phyloP scores from a whole-genome alignment of 2,888 invertebrate species.

The Chrysotoxum bicinctum region DNA sequence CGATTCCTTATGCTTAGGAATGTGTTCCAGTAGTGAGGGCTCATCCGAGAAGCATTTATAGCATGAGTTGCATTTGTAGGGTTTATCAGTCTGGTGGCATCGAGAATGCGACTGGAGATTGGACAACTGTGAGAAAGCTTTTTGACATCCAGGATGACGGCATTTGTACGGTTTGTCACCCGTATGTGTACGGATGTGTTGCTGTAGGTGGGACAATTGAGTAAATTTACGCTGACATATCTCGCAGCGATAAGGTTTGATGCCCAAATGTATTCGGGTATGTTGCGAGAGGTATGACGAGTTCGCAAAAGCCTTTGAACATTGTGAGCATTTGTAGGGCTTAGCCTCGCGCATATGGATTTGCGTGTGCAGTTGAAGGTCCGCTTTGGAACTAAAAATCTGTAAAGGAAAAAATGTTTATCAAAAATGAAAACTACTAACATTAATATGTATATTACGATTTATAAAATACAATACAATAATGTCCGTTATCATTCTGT shows the following conservation, averaged over 20 bases:
- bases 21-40: constrained; percentile 97
- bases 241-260: constrained; percentile 99
- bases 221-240: constrained; percentile 99
- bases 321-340: constrained; percentile 99
- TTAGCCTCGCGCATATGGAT: constrained; percentile 99
- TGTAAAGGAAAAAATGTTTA: constrained; percentile 83
- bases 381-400: constrained; percentile 99
- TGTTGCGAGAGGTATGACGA: constrained; percentile 99
- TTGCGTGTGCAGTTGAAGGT: constrained; percentile 97
- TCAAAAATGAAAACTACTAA: not conserved
- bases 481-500: too few relatives aligned
- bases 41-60: constrained; percentile 99
- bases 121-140: constrained; percentile 99
- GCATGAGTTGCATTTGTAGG: constrained; percentile 99
- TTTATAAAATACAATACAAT: too few relatives aligned
- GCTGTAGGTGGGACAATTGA: constrained; percentile 99
- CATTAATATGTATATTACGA: too few relatives aligned
- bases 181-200: constrained; percentile 99
- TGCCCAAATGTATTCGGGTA: constrained; percentile 98
- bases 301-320: constrained; percentile 99
- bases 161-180: constrained; percentile 99
- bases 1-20: constrained; percentile 99
- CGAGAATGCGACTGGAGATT: constrained; percentile 99
- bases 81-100: constrained; percentile 99
- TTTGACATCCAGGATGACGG: constrained; percentile 97